A percentile compares a stretch with the other conserved stretches of the same genome.
phyloP scores from a whole-genome alignment of 2,113 vertebrate species.

The Nematolebias whitei region DNA sequence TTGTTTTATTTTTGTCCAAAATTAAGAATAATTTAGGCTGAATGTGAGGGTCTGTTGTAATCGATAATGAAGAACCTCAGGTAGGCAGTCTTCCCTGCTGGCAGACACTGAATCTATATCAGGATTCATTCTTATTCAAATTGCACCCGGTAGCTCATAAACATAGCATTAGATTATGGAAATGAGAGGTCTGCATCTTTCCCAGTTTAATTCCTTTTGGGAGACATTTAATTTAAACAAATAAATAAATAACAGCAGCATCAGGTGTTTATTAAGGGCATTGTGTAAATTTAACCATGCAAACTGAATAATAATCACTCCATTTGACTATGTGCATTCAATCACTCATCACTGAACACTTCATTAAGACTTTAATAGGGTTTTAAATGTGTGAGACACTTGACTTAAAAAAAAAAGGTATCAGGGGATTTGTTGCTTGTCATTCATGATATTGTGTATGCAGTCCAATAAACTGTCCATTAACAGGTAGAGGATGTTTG shows the following conservation, averaged over 20 bases:
- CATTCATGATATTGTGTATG: conserved; percentile 50
- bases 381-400: conserved; percentile 72
- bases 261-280: conserved; percentile 78
- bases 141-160: conserved; percentile 68
- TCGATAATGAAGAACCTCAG: conserved; percentile 42
- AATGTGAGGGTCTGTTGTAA: conserved; percentile 20
- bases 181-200: conserved; percentile 78
- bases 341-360: conserved; percentile 75
- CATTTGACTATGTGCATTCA: conserved; percentile 71
- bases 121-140: conserved; percentile 75
- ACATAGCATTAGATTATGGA: conserved; percentile 83
- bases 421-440: conserved; percentile 57
- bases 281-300: conserved; percentile 75
- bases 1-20: conserved; percentile 30
- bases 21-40: conserved; percentile 4
- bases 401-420: conserved; percentile 53
- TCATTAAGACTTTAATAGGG: conserved; percentile 76
- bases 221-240: conserved; percentile 81
- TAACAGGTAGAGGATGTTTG: conserved; percentile 13
- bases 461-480: conserved; percentile 18
- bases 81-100: conserved; percentile 54
- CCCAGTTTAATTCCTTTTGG: conserved; percentile 80
- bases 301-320: conserved; percentile 77
- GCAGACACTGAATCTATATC: conserved; percentile 56
- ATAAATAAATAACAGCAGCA: conserved; percentile 78